Evolutionary conservation across 1,140 invertebrate species (phyloP).

Genomic region (Drosophila ercepeae): DNA sequence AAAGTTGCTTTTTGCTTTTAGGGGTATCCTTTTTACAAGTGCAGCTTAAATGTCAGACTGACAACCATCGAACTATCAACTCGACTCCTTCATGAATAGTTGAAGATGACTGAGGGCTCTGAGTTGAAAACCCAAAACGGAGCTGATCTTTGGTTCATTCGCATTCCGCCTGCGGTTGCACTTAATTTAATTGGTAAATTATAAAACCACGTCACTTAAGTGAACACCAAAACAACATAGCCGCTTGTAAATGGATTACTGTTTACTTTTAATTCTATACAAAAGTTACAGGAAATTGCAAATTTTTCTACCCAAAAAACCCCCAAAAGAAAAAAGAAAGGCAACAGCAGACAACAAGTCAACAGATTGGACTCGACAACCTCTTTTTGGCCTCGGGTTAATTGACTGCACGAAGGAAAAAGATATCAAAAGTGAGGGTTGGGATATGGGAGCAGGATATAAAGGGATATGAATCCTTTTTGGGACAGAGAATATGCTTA

Average conservation of each 20-base stretch:
- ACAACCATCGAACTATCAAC: conserved; percentile 62
- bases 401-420: conserved; percentile 61
- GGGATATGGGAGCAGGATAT: conserved; percentile 24
- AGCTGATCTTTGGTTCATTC: conserved; percentile 57
- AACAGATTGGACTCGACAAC: conserved; percentile 64
- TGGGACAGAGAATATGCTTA: conserved; percentile 31
- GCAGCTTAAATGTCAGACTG: conserved; percentile 10
- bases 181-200: conserved; percentile 83
- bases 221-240: conserved; percentile 27
- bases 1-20: not conserved
- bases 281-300: conserved; percentile 74
- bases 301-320: conserved; percentile 68
- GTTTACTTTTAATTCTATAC: conserved; percentile 70
- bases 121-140: conserved; percentile 3
- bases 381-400: conserved; percentile 75
- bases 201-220: conserved; percentile 79
- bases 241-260: conserved; percentile 77
- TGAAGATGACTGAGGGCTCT: conserved; percentile 42
- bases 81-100: conserved; percentile 71
- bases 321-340: conserved; percentile 9
- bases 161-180: conserved; percentile 80
- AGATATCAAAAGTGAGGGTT: conserved; percentile 10
- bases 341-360: conserved; percentile 70
- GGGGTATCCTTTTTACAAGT: conserved; percentile 5
- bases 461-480: conserved; percentile 46